Conservation (phyloP, 2,797 vertebrate genomes). For the Peromyscus eremicus region DNA sequence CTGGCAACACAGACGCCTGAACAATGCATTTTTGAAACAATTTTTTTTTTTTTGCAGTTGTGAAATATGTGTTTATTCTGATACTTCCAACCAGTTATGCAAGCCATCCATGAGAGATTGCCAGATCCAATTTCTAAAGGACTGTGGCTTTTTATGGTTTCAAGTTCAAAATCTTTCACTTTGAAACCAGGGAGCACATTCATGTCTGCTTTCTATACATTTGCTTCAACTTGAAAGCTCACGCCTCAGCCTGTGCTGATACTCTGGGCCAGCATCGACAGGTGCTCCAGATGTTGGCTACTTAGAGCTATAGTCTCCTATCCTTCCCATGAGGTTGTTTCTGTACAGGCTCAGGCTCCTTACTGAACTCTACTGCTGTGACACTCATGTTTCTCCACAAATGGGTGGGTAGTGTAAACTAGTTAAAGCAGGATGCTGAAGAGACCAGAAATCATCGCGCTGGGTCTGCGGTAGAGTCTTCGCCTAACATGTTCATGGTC, state of each 20-base stretch:
- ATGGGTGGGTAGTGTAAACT: constrained; percentile 81
- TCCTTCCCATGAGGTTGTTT: constrained; percentile 94
- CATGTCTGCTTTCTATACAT: constrained; percentile 89
- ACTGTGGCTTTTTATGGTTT: constrained; percentile 82
- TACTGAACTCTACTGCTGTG: constrained; percentile 78
- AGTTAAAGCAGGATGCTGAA: constrained; percentile 90
- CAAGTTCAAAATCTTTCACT: constrained; percentile 93
- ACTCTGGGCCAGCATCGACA: constrained; percentile 90
- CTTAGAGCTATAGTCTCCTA: constrained; percentile 90
- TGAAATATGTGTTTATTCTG: constrained; percentile 85
- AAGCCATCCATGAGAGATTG: constrained; percentile 34
- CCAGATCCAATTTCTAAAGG: constrained; percentile 41
- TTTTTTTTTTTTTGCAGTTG: neutral
- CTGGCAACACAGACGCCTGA: neutral
- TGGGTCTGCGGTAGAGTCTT: neutral
- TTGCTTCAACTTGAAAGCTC: constrained; percentile 91
- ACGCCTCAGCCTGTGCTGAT: constrained; percentile 90
- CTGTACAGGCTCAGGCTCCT: constrained; percentile 92
- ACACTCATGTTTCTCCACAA: constrained; percentile 93
- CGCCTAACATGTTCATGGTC: neutral
- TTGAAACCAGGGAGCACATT: constrained; percentile 89
- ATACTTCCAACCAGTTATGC: constrained; percentile 64
- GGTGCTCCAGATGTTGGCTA: constrained; percentile 90
- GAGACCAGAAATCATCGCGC: constrained; percentile 90
- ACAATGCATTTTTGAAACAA: neutral